Evolutionary conservation across 2,113 vertebrate species (phyloP), one percentile per base, ranked within the genome.

Genomic region (Brachypodius melanocephalos): DNA sequence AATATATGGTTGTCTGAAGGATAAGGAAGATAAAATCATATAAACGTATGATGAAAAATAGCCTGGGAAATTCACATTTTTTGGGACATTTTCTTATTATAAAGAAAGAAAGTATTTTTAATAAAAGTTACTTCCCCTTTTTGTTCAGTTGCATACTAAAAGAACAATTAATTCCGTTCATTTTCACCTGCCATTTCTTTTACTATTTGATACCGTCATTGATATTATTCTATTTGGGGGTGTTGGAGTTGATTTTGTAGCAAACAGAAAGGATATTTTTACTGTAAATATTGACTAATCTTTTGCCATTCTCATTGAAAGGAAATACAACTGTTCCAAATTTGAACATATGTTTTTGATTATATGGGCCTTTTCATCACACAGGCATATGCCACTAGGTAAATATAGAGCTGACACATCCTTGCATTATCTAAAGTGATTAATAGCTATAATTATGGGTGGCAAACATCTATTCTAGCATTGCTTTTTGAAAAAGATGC

Each of bases 401-500:
- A 91, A 91, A 89, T 32, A 54, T 7, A 81, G 24, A 89, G 52
- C 61, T 85, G 36, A 79, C 28, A 78, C 40, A 88, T 73, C 55
- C 36, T 78, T 54, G 9, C 82, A 79, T 69, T 86, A 92, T 43
- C 38, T 85, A 16, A 92, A 80, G 59, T 69, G 82, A 93, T 83
- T 95, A 92, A 85, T 57, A 90, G 67, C 54, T 85, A 42, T 75
- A 91, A 95, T 76, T 90, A 88, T 21, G 42, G 38, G 17, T 3
- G 6, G 71, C 48, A 96, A 96, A 58, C 63, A 90, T 55, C 52
- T 55, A 65, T 85, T 94, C 49, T 51, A 69, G 69, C 42, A 65
- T 4, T 62, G 34, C 26, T 73, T 31, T 76, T 36, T 83, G 58
- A 93, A 91, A 63, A 75, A 88, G 29, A 48, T 28, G 22, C 67